Base-by-base conservation (phyloP, 2,888 invertebrate genomes). In the Apodemia duryi region DNA sequence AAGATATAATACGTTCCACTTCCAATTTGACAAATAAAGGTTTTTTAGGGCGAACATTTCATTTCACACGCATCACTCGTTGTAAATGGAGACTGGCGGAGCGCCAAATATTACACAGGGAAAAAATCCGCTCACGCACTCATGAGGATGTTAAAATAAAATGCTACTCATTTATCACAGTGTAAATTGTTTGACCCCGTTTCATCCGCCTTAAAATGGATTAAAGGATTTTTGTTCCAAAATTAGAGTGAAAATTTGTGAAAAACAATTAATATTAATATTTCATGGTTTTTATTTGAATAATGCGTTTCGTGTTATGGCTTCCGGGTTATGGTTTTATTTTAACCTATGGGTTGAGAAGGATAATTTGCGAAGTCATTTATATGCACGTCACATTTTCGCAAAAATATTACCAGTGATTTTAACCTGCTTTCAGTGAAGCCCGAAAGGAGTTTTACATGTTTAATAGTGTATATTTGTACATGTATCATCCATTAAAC, bases 71-170 rank as follows among this genome's bases (percentile, higher is more conserved):
- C 61, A 65, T 65, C 65, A 65, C 65, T 65, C 65, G 41, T 61
- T 64, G 64, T 65, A 61, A 49, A 61, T 61, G 61, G 61, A 65
- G 38, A 51, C 49, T 28, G 41, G 61, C 35, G n/a, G 38, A 61
- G 65, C 51, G 61, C 61, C 51, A 61, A 41, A 65, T 61, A 65
- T 49, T 65, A 61, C 49, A 61, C 51, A 28, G 38, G 29, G 35
- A 61, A 61, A 64, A 64, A 65, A 65, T 65, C 64, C 64, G 35
- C 64, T 61, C 64, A 65, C 64, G 64, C 61, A 65, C 64, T 65
- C 28, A 64, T 46, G 61, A 64, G 35, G 49, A 64, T 49, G 49
- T 61, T 52, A 49, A 65, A 61, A 65, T 61, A 65, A 64, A 65
- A 65, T 65, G 51, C 49, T 65, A 51, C 32, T 57, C 61, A 65